Percentiles rank a stretch among this genome's conserved stretches.
These are phyloP conservation scores for Rhimphoctona megacephalus DNA, from an alignment of 2,888 invertebrate genomes.

Conservation along the genomic window DNA sequence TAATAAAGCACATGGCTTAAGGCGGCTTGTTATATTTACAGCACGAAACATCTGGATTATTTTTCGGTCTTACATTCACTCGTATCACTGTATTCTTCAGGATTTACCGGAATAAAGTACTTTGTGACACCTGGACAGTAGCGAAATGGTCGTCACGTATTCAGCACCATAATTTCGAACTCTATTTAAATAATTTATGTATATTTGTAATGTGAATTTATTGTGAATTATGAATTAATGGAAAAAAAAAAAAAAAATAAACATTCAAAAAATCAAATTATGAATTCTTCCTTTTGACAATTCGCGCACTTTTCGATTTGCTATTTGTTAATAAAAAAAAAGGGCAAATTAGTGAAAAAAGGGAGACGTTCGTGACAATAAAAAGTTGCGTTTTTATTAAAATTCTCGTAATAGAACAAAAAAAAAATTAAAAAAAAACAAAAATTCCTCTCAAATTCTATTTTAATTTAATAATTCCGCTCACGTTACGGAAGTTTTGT, in stretches of 20 bases:
- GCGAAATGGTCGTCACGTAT: conserved; percentile 26
- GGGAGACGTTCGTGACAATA: not conserved
- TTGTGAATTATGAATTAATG: not conserved
- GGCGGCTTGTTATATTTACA: conserved; percentile 31
- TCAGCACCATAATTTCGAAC: not conserved
- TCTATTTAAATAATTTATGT: not conserved
- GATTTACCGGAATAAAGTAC: not conserved
- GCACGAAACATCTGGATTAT: conserved; percentile 43
- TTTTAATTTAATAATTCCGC: not conserved
- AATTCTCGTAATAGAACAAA: not conserved
- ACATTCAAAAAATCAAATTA: too few species aligned
- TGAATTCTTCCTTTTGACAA: too few species aligned
- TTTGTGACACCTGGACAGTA: conserved; percentile 56
- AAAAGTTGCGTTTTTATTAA: not conserved
- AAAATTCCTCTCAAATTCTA: not conserved
- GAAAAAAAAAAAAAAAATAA: too few species aligned
- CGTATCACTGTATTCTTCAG: not conserved
- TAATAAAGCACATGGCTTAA: not conserved
- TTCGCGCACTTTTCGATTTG: too few species aligned
- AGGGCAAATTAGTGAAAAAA: too few species aligned
- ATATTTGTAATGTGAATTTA: not conserved
- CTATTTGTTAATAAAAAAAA: too few species aligned
- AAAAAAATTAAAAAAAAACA: not conserved
- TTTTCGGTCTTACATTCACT: not conserved
- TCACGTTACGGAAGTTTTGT: not conserved